Base-by-base conservation (phyloP, 2,888 invertebrate genomes). In the Lasioglossum malachurum region DNA sequence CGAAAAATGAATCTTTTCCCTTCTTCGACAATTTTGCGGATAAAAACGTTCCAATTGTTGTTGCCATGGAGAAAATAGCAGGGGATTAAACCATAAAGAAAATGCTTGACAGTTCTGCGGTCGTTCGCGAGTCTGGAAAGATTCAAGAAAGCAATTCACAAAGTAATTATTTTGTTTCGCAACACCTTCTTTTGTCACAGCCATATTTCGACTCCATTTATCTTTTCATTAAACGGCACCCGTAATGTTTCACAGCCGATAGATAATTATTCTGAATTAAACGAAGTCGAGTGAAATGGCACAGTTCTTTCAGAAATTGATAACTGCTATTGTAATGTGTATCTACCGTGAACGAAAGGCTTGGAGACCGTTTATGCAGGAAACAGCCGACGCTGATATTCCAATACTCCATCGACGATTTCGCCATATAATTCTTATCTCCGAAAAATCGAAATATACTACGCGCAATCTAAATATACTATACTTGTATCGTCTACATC, bases 401-500 rank as follows among this genome's bases (percentile, higher is more conserved):
- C 14, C 19, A 19, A 31, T 19, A 31, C 3, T 64, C 14, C 19
- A 19, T 64, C 31, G 31, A 31, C 19, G 64, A 64, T 31, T 31
- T 64, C 8, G 0, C 64, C 31, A 19, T 19, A 8, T 31, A 64
- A 64, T 64, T 31, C 64, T 19, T 31, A 31, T 64, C 31, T n/a
- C 4, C n/a, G 16, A 31, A 19, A 31, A 35, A 64, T 64, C 31
- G 16, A 31, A 64, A 64, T 64, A 35, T 16, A 31, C 31, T 8
- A 16, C 64, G 19, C 27, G 31, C 27, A 27, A 60, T 38, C 75
- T 75, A n/a, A 75, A 75, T 75, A 19, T 57, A 75, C 41, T 41
- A 12, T 38, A 57, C 27, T 53, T 38, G 75, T 41, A 19, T n/a
- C 41, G 38, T 27, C 57, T 41, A 41, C 35, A 5, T 35, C 49